Conservation (phyloP, 2,888 invertebrate species). For the Bursaphelenchus okinawaensis region DNA sequence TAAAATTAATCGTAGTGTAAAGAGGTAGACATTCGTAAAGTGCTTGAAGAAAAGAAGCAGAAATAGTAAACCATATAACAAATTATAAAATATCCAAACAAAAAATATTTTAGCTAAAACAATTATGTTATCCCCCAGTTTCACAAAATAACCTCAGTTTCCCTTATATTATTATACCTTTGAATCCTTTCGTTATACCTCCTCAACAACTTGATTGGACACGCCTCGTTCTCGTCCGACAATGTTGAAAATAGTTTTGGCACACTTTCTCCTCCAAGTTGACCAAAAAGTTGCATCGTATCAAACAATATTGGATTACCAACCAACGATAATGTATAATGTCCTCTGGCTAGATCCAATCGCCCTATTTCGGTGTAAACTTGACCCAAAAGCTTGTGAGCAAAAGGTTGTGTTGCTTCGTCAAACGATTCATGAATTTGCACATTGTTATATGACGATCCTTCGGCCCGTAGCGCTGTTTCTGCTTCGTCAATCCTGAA, state of each 20-base stretch:
- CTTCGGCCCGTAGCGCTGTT: slow-evolving; percentile 22
- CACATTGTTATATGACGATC: slow-evolving; percentile 8
- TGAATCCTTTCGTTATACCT: background rate
- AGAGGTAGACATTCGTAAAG: too few species aligned
- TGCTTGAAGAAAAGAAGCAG: too few species aligned
- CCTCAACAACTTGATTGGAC: background rate
- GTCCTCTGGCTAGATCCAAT: slow-evolving; percentile 15
- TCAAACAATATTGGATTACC: slow-evolving; percentile 30
- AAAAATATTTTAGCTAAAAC: too few species aligned
- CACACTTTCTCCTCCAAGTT: slow-evolving; percentile 22
- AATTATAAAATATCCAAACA: too few species aligned
- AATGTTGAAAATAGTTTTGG: background rate
- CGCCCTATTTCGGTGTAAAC: slow-evolving; percentile 35
- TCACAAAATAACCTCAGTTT: background rate
- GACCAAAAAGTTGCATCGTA: slow-evolving; percentile 23
- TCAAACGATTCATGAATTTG: slow-evolving; percentile 27
- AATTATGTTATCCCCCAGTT: too few species aligned
- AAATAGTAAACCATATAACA: too few species aligned
- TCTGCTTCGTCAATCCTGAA: slow-evolving; percentile 37
- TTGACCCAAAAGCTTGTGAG: slow-evolving; percentile 29
- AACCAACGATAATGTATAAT: slow-evolving; percentile 21
- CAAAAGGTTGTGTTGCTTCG: slow-evolving; percentile 31
- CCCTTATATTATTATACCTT: background rate
- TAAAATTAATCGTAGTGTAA: too few species aligned
- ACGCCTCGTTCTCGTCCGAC: background rate